phyloP scores from a whole-genome alignment of 2,888 invertebrate species.

The Patella ulyssiponensis region DNA sequence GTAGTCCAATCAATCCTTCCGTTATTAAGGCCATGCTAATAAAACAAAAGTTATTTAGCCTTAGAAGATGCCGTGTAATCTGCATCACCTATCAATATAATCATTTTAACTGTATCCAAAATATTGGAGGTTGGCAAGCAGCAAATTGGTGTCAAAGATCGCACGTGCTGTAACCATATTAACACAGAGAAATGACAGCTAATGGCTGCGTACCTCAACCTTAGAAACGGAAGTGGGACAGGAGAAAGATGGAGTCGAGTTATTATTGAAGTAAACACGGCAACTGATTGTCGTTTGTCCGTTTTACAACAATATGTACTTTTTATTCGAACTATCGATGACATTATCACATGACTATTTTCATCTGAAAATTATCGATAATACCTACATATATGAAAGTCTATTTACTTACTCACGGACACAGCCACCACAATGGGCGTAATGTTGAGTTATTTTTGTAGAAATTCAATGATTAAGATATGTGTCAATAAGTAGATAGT shows the following conservation, averaged over 20 bases:
- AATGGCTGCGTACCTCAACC: not conserved
- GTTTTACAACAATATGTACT: slow-evolving; percentile 3
- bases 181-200: not conserved
- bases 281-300: not conserved
- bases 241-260: slow-evolving; percentile 7
- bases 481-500: too few relatives aligned
- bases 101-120: not conserved
- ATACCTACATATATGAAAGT: too few relatives aligned
- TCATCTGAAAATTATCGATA: too few relatives aligned
- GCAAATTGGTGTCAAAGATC: slow-evolving; percentile 7
- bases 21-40: too few relatives aligned
- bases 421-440: too few relatives aligned
- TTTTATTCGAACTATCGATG: not conserved
- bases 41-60: too few relatives aligned
- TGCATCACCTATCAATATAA: too few relatives aligned
- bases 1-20: too few relatives aligned
- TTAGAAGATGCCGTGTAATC: too few relatives aligned
- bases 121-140: not conserved
- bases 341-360: not conserved
- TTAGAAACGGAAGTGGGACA: slow-evolving; percentile 10
- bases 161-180: slow-evolving; percentile 11
- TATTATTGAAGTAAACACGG: not conserved
- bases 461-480: too few relatives aligned
- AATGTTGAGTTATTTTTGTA: too few relatives aligned
- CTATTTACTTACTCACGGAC: too few relatives aligned